Percentiles rank a stretch among this genome's conserved stretches.
These are phyloP conservation scores for Capra hircus DNA, from an alignment of 2,113 vertebrate species.

Conservation along the genomic window DNA sequence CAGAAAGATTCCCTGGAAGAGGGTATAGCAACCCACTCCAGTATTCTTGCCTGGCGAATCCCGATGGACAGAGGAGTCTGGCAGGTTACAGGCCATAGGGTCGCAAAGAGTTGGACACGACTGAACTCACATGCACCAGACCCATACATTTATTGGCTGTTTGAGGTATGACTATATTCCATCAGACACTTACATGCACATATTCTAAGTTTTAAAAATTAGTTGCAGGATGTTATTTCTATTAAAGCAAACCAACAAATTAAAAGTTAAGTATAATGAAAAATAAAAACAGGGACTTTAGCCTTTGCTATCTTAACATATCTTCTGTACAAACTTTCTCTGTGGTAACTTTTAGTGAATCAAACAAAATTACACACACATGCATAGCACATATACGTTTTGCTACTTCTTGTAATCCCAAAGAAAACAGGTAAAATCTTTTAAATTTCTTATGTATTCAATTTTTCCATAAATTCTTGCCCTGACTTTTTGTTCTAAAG, in stretches of 20 bases:
- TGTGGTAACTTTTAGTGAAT: background rate
- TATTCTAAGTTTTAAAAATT: background rate
- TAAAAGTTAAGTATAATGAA: background rate
- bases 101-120: fast-evolving
- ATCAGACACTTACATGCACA: background rate
- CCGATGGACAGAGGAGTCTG: background rate
- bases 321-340: background rate
- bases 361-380: background rate
- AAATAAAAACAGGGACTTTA: background rate
- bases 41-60: background rate
- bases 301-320: background rate
- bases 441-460: background rate
- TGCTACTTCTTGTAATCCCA: background rate
- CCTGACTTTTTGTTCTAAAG: background rate
- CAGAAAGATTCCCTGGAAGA: background rate
- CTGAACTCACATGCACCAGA: background rate
- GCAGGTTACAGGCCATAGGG: background rate
- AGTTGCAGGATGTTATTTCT: background rate
- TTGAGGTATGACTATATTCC: background rate
- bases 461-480: background rate
- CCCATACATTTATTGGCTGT: background rate
- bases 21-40: background rate
- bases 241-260: background rate
- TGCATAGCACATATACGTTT: background rate
- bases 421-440: background rate